Conservation (phyloP, 53 echinoderm and acorn worm genomes). For the Holothuria leucospilota region DNA sequence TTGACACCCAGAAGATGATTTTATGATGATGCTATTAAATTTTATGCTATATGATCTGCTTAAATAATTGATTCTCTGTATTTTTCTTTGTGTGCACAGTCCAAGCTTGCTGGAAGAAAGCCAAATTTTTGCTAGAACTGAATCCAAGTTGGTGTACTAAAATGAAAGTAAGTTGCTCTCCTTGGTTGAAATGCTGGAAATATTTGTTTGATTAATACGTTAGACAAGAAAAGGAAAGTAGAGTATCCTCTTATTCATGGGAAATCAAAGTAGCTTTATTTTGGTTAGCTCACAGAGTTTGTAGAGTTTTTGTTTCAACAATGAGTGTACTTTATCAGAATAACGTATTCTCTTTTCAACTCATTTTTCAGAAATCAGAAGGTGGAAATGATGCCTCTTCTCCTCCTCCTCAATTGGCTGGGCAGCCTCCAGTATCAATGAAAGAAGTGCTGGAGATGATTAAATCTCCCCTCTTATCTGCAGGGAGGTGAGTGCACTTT, state of each 20-base stretch:
- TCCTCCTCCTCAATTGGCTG: too few species aligned
- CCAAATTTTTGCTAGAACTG: slow-evolving; percentile 31
- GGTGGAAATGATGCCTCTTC: too few species aligned
- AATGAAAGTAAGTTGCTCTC: neutral
- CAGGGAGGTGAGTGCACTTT: slow-evolving; percentile 8
- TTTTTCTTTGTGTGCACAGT: neutral
- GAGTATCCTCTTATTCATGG: too few species aligned
- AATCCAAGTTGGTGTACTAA: slow-evolving; percentile 14
- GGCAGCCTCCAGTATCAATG: neutral
- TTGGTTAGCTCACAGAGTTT: too few species aligned
- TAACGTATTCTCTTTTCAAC: too few species aligned
- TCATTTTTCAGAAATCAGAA: too few species aligned
- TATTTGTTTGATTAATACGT: too few species aligned
- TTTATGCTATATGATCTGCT: neutral
- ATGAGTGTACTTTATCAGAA: too few species aligned
- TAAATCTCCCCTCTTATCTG: slow-evolving; percentile 30
- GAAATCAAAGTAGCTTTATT: too few species aligned
- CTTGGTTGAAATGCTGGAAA: neutral
- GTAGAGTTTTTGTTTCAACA: too few species aligned
- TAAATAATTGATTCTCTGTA: neutral
- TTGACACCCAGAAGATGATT: neutral
- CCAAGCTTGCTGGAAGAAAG: slow-evolving; percentile 42
- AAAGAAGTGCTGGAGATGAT: slow-evolving; percentile 31
- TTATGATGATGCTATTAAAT: neutral
- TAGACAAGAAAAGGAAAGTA: too few species aligned